These are phyloP conservation scores for Phrynocephalus forsythii DNA, from an alignment of 2,797 vertebrate genomes.

Conservation along the genomic window DNA sequence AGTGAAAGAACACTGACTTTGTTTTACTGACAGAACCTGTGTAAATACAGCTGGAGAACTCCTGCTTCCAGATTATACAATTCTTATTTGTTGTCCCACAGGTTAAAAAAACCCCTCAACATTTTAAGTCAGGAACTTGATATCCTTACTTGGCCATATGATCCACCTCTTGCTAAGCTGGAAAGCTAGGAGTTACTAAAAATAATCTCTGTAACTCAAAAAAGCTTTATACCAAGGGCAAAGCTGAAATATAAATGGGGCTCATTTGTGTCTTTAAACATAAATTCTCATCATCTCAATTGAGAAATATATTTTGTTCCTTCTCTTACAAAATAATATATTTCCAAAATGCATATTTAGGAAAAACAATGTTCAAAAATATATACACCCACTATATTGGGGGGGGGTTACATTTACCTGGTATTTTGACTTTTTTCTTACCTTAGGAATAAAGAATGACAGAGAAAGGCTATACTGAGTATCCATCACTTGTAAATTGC, in stretches of 20 bases:
- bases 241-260: not conserved
- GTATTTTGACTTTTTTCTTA: too few relatives aligned
- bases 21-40: conserved; percentile 50
- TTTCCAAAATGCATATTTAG: conserved; percentile 6
- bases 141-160: not conserved
- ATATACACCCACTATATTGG: not conserved
- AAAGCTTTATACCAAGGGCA: conserved; percentile 33
- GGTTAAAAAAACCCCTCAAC: not conserved
- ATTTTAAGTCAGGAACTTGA: not conserved
- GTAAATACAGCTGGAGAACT: not conserved
- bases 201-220: conserved; percentile 27
- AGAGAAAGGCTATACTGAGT: not conserved
- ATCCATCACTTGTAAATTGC: conserved; percentile 30
- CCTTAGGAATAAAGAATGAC: not conserved
- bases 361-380: not conserved
- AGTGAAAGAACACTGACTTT: conserved; percentile 31
- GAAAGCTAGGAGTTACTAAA: not conserved
- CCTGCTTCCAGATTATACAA: conserved; percentile 5
- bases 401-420: not conserved
- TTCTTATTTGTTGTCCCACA: conserved; percentile 47
- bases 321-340: not conserved
- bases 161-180: not conserved
- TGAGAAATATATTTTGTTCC: conserved; percentile 10
- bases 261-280: not conserved
- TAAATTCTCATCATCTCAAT: conserved; percentile 12